A percentile compares a stretch with the other conserved stretches of the same genome.
Conservation (phyloP, 2,797 vertebrate genomes). For the Mastacembelus armatus region DNA sequence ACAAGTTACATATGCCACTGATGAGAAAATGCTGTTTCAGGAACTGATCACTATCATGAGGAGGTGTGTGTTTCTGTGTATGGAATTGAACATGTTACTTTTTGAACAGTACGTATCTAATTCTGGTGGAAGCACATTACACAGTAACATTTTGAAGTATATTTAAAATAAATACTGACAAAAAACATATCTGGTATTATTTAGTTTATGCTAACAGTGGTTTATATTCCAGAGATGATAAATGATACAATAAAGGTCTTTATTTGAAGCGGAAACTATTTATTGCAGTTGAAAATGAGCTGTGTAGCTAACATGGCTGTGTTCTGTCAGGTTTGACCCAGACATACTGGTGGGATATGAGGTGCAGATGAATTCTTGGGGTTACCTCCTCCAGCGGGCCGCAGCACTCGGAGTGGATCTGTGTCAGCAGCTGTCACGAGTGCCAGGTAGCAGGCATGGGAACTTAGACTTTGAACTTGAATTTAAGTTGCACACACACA, state of each 20-base stretch:
- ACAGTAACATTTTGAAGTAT: no score
- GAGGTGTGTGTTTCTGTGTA: conserved; percentile 80
- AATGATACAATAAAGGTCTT: not conserved
- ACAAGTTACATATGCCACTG: conserved; percentile 89
- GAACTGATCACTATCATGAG: conserved; percentile 90
- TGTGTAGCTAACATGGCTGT: not conserved
- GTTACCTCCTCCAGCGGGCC: conserved; percentile 95
- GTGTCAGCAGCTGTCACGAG: conserved; percentile 94
- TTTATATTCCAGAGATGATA: not conserved
- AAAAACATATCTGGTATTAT: not conserved
- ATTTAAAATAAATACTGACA: no score
- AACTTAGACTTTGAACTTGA: no score
- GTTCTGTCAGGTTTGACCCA: conserved; percentile 90
- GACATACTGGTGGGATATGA: conserved; percentile 98
- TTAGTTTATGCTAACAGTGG: not conserved
- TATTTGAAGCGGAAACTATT: not conserved
- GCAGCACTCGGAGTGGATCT: conserved; percentile 88
- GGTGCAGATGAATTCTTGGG: conserved; percentile 98
- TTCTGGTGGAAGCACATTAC: no score
- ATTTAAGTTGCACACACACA: no score
- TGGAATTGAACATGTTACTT: not conserved
- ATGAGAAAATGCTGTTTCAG: conserved; percentile 94
- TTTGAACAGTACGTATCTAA: not conserved
- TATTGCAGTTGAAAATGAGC: not conserved
- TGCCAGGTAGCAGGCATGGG: conserved; percentile 93